Evolutionary conservation across 2,113 vertebrate species (phyloP).

Genomic region (Prolemur simus): DNA sequence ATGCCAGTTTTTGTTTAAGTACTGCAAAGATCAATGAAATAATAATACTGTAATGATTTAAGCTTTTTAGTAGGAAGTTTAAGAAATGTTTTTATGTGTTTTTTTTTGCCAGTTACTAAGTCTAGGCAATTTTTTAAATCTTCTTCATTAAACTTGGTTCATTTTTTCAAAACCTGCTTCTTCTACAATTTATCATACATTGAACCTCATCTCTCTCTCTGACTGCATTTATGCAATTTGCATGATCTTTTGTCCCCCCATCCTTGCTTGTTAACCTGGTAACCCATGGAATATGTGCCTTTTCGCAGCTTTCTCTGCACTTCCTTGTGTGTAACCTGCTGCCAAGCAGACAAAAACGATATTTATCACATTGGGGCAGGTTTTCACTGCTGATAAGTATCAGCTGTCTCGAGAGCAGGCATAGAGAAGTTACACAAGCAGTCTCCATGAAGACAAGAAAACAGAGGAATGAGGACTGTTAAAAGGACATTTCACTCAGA

Average conservation of each 20-base stretch:
- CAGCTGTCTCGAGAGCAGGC: not conserved
- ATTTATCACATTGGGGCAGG: not conserved
- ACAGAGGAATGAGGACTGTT: not conserved
- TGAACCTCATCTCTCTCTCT: not conserved
- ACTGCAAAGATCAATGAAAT: not conserved
- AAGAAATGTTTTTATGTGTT: not conserved
- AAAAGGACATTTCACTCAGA: not conserved
- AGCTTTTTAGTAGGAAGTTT: not conserved
- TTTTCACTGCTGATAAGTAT: slow-evolving; percentile 45
- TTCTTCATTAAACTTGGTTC: not conserved
- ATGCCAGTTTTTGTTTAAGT: not conserved
- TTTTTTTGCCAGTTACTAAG: not conserved
- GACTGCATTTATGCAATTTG: not conserved
- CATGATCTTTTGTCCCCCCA: not conserved
- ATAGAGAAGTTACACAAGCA: not conserved
- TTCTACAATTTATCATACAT: not conserved
- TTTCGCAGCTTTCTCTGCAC: not conserved
- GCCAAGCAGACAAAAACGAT: not conserved
- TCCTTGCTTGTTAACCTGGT: not conserved
- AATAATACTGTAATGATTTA: not conserved
- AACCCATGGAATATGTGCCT: not conserved
- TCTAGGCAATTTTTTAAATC: not conserved
- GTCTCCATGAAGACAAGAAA: not conserved
- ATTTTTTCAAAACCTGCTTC: not conserved
- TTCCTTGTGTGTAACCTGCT: not conserved